Conservation (phyloP, 1,140 invertebrate species). For the Antheraea pernyi region DNA sequence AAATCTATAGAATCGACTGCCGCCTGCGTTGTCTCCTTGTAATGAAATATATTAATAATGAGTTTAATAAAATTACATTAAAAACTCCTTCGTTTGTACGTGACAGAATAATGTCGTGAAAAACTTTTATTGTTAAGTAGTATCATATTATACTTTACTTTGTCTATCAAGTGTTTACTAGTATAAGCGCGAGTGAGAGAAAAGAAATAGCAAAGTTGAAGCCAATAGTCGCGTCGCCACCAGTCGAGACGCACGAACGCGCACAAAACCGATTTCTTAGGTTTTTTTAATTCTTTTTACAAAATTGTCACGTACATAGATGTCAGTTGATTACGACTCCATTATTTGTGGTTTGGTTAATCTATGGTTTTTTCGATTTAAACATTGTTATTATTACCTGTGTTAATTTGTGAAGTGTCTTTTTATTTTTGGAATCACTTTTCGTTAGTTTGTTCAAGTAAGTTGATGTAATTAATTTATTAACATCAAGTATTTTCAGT, state of each 20-base stretch:
- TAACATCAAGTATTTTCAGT: too few species aligned
- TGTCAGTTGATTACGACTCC: neutral
- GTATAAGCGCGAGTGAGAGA: neutral
- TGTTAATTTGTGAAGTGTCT: neutral
- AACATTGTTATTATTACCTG: neutral
- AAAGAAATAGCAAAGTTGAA: neutral
- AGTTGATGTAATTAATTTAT: neutral
- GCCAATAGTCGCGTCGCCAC: neutral
- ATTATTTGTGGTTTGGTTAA: neutral
- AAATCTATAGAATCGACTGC: too few species aligned
- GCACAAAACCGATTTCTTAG: neutral
- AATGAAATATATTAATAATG: neutral
- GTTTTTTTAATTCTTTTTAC: neutral
- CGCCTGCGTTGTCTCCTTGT: too few species aligned
- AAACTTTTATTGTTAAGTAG: neutral
- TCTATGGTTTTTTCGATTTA: neutral
- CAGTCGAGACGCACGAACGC: slow-evolving; percentile 14
- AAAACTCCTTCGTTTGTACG: neutral
- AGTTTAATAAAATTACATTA: neutral
- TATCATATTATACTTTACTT: neutral
- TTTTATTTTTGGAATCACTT: neutral
- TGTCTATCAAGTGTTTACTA: neutral
- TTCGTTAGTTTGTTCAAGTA: neutral
- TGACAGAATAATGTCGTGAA: neutral
- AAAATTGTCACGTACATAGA: neutral